These are phyloP conservation scores for Chaenogobius annularis DNA, from an alignment of 2,113 vertebrate genomes.

Conservation along the genomic window DNA sequence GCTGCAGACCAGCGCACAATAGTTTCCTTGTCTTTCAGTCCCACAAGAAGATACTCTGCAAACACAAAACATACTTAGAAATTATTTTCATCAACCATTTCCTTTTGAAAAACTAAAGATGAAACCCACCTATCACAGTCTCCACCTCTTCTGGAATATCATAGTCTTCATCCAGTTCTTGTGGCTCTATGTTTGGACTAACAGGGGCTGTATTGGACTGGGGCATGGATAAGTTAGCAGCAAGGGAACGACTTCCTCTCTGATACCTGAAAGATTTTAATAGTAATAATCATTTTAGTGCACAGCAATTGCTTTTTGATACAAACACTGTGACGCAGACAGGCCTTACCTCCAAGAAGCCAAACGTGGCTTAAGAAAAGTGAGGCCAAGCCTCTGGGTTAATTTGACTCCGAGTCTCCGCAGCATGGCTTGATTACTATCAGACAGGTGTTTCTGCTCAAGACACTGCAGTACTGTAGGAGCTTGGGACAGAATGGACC, in stretches of 20 bases:
- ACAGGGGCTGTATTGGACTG: slow-evolving; percentile 13
- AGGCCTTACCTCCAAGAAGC: slow-evolving; percentile 89
- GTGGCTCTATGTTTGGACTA: slow-evolving; percentile 43
- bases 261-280: slow-evolving; percentile 82
- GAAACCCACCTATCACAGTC: slow-evolving; percentile 85
- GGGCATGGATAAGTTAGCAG: slow-evolving; percentile 81
- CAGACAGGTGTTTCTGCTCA: slow-evolving; percentile 80
- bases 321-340: background rate
- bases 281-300: background rate
- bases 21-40: slow-evolving; percentile 95
- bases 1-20: slow-evolving; percentile 97
- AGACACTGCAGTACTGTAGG: slow-evolving; percentile 82
- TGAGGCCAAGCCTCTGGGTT: slow-evolving; percentile 89
- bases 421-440: slow-evolving; percentile 85
- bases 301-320: background rate
- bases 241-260: slow-evolving; percentile 87
- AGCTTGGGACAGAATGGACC: slow-evolving; percentile 68
- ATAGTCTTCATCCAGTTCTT: slow-evolving; percentile 83
- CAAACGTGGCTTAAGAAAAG: slow-evolving; percentile 88
- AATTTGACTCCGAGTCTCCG: slow-evolving; percentile 91
- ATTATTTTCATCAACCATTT: background rate
- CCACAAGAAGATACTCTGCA: slow-evolving; percentile 89
- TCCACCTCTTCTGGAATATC: slow-evolving; percentile 93
- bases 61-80: slow-evolving; percentile 16
- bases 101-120: background rate